Percentiles rank a stretch among this genome's conserved stretches.
phyloP scores from a whole-genome alignment of 2,797 vertebrate genomes.

The Molossus alvarezi region DNA sequence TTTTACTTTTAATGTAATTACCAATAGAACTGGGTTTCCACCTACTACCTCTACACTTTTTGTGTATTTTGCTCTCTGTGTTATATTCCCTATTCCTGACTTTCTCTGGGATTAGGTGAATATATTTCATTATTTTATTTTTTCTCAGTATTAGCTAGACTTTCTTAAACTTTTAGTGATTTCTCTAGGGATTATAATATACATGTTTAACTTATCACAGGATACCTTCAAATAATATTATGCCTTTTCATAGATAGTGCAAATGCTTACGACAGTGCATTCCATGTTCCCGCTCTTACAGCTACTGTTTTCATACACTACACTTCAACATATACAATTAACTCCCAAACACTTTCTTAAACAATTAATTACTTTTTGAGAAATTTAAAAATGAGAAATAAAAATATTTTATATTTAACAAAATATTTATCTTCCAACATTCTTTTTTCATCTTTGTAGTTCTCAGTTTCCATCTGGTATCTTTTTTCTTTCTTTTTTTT shows the following conservation, averaged over 20 bases:
- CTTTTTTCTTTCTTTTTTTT: background rate
- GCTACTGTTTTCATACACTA: background rate
- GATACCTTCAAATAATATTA: background rate
- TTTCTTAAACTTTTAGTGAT: background rate
- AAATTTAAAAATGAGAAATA: slow-evolving; percentile 12
- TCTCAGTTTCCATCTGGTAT: background rate
- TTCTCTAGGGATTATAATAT: background rate
- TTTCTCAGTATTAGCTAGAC: background rate
- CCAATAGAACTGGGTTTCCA: background rate
- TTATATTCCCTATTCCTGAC: background rate
- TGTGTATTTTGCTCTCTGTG: background rate
- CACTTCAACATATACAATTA: background rate
- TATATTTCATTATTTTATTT: background rate
- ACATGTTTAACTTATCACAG: background rate
- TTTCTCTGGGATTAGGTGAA: background rate
- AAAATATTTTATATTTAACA: background rate
- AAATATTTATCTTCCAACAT: background rate
- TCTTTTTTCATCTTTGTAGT: background rate
- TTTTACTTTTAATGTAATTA: background rate
- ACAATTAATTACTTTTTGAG: background rate
- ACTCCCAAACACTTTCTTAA: background rate
- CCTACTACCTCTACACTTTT: background rate
- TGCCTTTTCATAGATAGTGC: background rate
- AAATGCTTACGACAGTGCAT: background rate
- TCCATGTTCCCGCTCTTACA: background rate